Evolutionary conservation across 2,888 invertebrate genomes (phyloP).

Genomic region (Gonocerus acuteangulatus): DNA sequence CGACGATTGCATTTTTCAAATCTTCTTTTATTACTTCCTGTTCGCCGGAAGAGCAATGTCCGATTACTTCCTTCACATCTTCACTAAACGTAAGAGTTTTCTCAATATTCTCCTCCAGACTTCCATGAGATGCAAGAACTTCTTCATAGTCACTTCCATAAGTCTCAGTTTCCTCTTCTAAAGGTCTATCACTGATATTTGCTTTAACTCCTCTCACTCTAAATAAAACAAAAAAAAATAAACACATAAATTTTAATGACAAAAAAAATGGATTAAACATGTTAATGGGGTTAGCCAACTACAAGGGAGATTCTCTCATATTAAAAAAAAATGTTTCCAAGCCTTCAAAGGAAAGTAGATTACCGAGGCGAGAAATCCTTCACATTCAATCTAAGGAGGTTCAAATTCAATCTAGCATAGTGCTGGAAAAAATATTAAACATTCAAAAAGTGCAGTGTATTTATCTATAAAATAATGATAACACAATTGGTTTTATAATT

Average conservation of each 20-base stretch:
- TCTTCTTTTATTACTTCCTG: constrained; percentile 25
- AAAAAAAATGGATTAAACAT: too few species aligned
- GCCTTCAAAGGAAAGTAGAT: too few species aligned
- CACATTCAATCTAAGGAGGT: too few species aligned
- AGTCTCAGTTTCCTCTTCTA: constrained; percentile 16
- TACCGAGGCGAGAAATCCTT: too few species aligned
- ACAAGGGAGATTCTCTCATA: too few species aligned
- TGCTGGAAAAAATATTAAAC: too few species aligned
- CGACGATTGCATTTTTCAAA: constrained; percentile 30
- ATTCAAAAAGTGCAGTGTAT: too few species aligned
- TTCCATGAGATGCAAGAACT: constrained; percentile 25
- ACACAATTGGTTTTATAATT: too few species aligned
- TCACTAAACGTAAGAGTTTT: neutral
- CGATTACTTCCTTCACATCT: constrained; percentile 8
- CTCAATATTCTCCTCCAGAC: neutral
- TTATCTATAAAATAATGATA: too few species aligned
- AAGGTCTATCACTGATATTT: constrained; percentile 20
- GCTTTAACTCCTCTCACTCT: constrained; percentile 25
- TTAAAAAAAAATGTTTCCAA: too few species aligned
- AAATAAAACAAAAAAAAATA: neutral
- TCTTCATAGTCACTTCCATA: constrained; percentile 25
- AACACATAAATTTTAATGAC: neutral
- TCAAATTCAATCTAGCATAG: too few species aligned
- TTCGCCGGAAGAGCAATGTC: neutral
- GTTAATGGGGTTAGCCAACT: too few species aligned